These are phyloP conservation scores for Chelmon rostratus DNA, from an alignment of 2,797 vertebrate genomes.

Conservation along the genomic window DNA sequence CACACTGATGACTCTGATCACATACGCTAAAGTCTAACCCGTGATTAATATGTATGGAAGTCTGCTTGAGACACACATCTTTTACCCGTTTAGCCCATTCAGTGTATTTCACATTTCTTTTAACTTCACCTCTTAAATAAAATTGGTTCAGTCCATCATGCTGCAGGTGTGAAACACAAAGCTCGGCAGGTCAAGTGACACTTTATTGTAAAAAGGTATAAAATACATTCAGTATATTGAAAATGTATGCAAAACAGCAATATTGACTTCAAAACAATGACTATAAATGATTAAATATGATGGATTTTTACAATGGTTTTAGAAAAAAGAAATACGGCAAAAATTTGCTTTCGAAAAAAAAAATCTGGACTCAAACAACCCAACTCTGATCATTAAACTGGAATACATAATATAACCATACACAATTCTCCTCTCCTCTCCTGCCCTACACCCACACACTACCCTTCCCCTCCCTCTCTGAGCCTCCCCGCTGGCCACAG, in stretches of 20 bases:
- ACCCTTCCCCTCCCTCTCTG: constrained; percentile 80
- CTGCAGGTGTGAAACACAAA: constrained; percentile 12
- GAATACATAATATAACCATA: constrained; percentile 35
- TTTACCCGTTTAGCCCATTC: background rate
- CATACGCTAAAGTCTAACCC: background rate
- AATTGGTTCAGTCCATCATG: background rate
- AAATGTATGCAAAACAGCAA: constrained; percentile 46
- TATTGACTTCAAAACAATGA: constrained; percentile 17
- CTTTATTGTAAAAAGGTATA: constrained; percentile 73
- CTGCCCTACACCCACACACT: constrained; percentile 82
- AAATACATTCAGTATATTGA: constrained; percentile 60
- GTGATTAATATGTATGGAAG: too few species aligned
- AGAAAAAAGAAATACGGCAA: constrained; percentile 25
- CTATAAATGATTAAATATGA: constrained; percentile 50
- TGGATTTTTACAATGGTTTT: constrained; percentile 57
- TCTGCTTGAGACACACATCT: background rate
- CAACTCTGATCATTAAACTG: background rate
- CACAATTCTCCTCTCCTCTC: constrained; percentile 10
- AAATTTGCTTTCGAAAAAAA: background rate
- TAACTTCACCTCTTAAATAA: background rate
- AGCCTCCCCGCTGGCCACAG: constrained; percentile 75
- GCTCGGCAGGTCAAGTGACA: background rate
- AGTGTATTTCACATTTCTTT: background rate
- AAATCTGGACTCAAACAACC: background rate
- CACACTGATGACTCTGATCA: background rate